Evolutionary conservation across 2,888 invertebrate species (phyloP), one percentile per base, ranked within the genome.

Genomic region (Orthonevra nobilis): DNA sequence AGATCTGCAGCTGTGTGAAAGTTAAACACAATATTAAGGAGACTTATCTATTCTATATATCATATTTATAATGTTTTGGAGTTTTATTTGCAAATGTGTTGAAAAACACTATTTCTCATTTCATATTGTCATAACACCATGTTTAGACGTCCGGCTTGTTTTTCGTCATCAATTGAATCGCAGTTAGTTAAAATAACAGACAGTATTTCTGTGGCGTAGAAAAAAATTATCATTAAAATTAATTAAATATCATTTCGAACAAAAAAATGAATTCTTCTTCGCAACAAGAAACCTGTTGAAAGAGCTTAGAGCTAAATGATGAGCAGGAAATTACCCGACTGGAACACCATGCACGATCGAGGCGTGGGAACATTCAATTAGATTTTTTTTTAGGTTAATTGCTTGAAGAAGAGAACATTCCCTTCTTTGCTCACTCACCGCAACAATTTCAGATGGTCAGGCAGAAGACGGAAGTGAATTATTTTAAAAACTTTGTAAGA

Each of bases 321-420:
- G 48, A 23, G 36, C 10, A 61, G 38, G n/a, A 46, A 66, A 17
- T 19, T 36, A 46, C 7, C 66, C 44, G 46, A 56, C 36, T 56
- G 66, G 44, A 66, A 66, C 66, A 34, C 10, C 44, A 42, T 63
- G 15, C 32, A 26, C 15, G 42, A 34, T 28, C 54, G 44, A n/a
- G 66, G 36, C 56, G 66, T 66, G 66, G 54, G 66, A 66, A 66
- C 10, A 19, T 46, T 48, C 36, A 17, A 17, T 48, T 19, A 61
- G 14, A 54, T 20, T 64, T 23, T 17, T 30, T 5, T 15, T 23
- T 15, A n/a, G 17, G 12, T 12, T 40, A 15, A 40, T 63, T 64
- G 50, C 14, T 20, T 30, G 36, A 12, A 19, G 19, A 6, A 32
- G 40, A 20, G 26, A 19, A 26, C 52, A 17, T 28, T 34, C 54